A percentile compares a stretch with the other conserved stretches of the same genome.
These are phyloP conservation scores for Schizaphis graminum DNA, from an alignment of 2,888 invertebrate species.

Conservation along the genomic window DNA sequence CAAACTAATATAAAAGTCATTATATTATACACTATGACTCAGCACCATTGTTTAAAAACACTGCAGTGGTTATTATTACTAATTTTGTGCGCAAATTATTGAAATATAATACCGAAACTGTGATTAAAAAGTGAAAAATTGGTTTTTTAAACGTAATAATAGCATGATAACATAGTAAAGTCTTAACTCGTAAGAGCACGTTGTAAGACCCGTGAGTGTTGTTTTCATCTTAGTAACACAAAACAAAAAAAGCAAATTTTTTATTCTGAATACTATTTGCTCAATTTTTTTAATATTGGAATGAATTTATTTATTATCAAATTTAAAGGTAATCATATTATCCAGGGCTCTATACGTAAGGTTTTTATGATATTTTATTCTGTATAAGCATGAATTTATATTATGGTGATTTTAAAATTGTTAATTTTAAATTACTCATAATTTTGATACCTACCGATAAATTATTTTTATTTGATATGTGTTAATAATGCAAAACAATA, in stretches of 20 bases:
- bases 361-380: not conserved
- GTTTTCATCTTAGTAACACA: not conserved
- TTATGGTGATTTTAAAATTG: not conserved
- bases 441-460: not conserved
- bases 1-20: slow-evolving; percentile 28
- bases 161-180: not conserved
- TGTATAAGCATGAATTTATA: not conserved
- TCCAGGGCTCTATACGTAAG: not conserved
- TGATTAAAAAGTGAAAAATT: not conserved
- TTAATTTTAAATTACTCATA: not conserved
- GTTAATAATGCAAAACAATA: not conserved
- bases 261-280: not conserved
- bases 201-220: not conserved
- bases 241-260: not conserved
- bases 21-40: not conserved
- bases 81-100: not conserved
- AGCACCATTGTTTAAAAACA: not conserved
- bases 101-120: not conserved
- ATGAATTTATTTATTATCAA: not conserved
- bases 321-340: not conserved
- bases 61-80: not conserved
- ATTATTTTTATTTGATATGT: not conserved
- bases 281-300: not conserved
- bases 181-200: not conserved
- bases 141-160: too few relatives aligned